A percentile compares a stretch with the other conserved stretches of the same genome.
phyloP scores from a whole-genome alignment of 2,888 invertebrate genomes.

The Coelinius sp. region DNA sequence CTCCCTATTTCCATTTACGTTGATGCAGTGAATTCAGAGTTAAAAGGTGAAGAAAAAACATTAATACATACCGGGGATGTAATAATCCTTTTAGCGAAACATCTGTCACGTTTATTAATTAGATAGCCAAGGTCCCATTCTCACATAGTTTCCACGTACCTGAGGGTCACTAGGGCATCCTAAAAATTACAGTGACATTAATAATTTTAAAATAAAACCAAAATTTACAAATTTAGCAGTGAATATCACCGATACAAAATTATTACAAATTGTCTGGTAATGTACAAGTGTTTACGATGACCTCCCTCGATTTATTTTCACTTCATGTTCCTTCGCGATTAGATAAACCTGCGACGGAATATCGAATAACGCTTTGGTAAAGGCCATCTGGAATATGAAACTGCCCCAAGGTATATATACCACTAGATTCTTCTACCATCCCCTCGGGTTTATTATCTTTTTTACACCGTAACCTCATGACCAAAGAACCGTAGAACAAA shows the following conservation, averaged over 20 bases:
- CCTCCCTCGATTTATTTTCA: constrained; percentile 1
- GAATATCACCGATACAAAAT: not conserved
- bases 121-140: constrained; percentile 22
- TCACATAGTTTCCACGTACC: constrained; percentile 15
- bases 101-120: constrained; percentile 14
- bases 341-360: constrained; percentile 7
- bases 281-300: not conserved
- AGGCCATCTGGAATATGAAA: constrained; percentile 33
- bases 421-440: not conserved
- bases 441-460: constrained; percentile 8
- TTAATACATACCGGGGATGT: not conserved
- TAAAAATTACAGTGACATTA: constrained; percentile 26
- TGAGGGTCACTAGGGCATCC: not conserved
- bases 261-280: not conserved
- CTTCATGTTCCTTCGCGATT: not conserved
- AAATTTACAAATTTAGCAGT: not conserved
- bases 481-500: constrained; percentile 18
- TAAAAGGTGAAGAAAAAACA: not conserved
- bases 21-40: not conserved
- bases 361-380: constrained; percentile 30
- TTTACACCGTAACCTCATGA: constrained; percentile 1
- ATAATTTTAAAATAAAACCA: constrained; percentile 1
- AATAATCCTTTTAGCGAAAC: constrained; percentile 12
- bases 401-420: not conserved
- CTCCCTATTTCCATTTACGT: not conserved